Conservation (phyloP, 2,888 invertebrate species). For the Atethmia centrago region DNA sequence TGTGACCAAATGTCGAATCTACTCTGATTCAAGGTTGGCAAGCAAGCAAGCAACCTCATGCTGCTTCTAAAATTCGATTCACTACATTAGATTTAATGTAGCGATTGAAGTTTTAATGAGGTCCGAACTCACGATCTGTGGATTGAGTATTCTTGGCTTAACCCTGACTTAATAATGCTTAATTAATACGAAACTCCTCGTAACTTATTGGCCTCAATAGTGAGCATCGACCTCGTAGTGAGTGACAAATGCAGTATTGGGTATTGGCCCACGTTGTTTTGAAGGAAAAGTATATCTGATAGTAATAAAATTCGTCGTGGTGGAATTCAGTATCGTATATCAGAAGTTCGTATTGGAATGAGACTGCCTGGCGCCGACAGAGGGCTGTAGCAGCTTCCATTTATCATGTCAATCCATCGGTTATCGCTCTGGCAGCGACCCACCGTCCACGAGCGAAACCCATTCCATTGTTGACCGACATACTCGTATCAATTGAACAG, state of each 20-base stretch:
- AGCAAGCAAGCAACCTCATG: conserved; percentile 17
- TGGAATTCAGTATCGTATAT: conserved; percentile 38
- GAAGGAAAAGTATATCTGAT: conserved; percentile 19
- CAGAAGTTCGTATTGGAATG: conserved; percentile 50
- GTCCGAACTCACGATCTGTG: conserved; percentile 53
- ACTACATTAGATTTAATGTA: conserved; percentile 57
- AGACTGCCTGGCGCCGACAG: conserved; percentile 80
- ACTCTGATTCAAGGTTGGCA: conserved; percentile 37
- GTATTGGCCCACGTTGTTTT: conserved; percentile 7
- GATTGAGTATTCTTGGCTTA: conserved; percentile 46
- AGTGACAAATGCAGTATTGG: conserved; percentile 11
- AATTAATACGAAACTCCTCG: conserved; percentile 34
- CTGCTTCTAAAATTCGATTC: conserved; percentile 48
- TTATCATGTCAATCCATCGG: conserved; percentile 73
- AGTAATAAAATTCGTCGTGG: conserved; percentile 20
- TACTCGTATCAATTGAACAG: conserved; percentile 29
- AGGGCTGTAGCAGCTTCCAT: conserved; percentile 67
- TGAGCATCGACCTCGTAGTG: conserved; percentile 32
- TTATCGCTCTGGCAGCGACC: conserved; percentile 74
- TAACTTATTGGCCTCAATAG: conserved; percentile 50
- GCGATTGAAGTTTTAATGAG: conserved; percentile 55
- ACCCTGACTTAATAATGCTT: conserved; percentile 41
- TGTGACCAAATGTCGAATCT: conserved; percentile 25
- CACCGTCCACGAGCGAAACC: conserved; percentile 58
- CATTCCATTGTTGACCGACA: conserved; percentile 62